These are phyloP conservation scores for Coregonus suidteri DNA, from an alignment of 2,797 vertebrate species.

Conservation along the genomic window DNA sequence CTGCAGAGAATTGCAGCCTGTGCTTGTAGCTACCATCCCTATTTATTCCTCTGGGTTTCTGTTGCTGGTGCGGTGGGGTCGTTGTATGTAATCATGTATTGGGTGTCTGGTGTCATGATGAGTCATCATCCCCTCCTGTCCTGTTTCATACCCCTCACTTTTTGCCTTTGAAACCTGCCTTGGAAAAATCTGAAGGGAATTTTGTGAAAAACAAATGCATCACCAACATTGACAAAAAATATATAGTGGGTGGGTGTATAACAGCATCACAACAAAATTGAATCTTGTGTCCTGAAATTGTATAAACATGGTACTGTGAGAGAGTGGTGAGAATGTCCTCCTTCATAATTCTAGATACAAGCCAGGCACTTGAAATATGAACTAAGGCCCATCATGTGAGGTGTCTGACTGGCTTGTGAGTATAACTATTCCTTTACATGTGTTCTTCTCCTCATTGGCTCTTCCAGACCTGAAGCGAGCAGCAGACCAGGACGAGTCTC, in stretches of 20 bases:
- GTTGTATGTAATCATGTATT: too few species aligned
- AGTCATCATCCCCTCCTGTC: too few species aligned
- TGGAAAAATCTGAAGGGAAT: background rate
- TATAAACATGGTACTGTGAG: too few species aligned
- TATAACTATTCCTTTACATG: background rate
- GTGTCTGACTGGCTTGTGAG: background rate
- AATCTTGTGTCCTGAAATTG: too few species aligned
- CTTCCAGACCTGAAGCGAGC: slow-evolving; percentile 83
- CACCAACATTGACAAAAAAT: background rate
- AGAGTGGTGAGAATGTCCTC: too few species aligned
- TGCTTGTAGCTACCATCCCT: background rate
- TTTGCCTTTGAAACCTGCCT: background rate
- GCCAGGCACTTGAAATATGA: background rate
- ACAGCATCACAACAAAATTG: too few species aligned
- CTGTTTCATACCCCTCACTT: background rate
- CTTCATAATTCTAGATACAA: background rate
- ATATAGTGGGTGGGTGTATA: background rate
- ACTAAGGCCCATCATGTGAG: background rate
- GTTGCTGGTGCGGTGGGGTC: background rate
- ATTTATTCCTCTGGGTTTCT: background rate
- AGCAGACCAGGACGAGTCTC: slow-evolving; percentile 89
- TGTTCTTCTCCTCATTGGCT: slow-evolving; percentile 30
- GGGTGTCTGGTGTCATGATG: too few species aligned
- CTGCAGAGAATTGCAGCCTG: background rate
- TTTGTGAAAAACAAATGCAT: background rate